Evolutionary conservation across 2,797 vertebrate genomes (phyloP).

Genomic region (Babyrousa celebensis): DNA sequence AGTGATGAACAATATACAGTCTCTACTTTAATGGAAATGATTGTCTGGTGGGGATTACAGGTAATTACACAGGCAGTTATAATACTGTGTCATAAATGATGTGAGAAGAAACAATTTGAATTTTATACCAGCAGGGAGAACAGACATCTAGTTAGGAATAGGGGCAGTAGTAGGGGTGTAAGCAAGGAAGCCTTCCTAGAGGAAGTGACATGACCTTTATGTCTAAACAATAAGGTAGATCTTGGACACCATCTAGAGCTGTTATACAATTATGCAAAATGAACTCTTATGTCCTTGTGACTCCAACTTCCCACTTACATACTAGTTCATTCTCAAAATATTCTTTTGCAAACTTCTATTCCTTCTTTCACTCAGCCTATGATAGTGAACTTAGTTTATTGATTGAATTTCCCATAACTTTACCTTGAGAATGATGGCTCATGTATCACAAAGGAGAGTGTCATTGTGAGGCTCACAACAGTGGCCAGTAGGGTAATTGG

Average conservation of each 20-base stretch:
- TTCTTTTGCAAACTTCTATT: neutral
- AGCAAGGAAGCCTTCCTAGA: neutral
- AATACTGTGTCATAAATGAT: neutral
- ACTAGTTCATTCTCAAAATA: neutral
- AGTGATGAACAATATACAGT: neutral
- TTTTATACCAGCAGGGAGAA: neutral
- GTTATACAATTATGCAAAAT: no score
- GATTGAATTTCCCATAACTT: neutral
- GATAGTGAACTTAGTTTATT: neutral
- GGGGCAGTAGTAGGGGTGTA: neutral
- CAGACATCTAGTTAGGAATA: neutral
- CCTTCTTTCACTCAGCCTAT: neutral
- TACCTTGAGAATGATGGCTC: neutral
- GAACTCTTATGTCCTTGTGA: neutral
- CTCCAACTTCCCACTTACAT: neutral
- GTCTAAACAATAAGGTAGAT: neutral
- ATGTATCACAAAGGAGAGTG: neutral
- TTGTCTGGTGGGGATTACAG: neutral
- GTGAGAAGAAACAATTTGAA: neutral
- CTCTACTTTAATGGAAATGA: neutral
- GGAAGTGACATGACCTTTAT: neutral
- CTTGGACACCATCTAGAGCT: neutral
- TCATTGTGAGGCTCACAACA: rapidly evolving
- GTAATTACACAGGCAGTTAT: neutral
- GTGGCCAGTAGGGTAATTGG: neutral